Evolutionary conservation across 2,797 vertebrate genomes (phyloP).

Genomic region (Crocidura indochinensis): DNA sequence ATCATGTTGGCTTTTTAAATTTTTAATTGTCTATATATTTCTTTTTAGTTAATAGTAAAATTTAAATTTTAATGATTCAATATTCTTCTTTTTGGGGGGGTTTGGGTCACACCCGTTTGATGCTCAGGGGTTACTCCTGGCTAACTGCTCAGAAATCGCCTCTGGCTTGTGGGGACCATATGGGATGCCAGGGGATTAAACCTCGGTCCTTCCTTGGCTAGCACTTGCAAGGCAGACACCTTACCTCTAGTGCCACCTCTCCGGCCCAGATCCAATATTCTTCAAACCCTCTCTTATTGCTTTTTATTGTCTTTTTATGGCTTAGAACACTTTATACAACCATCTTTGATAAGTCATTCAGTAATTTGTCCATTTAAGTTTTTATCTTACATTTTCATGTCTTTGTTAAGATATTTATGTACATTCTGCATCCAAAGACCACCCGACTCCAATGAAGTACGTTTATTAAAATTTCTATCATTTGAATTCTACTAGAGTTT

Average conservation of each 20-base stretch:
- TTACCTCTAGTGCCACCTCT: no score
- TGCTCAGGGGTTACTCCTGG: no score
- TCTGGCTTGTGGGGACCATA: no score
- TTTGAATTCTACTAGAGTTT: neutral
- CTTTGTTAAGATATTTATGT: neutral
- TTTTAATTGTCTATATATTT: neutral
- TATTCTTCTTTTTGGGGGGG: no score
- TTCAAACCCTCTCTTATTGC: neutral
- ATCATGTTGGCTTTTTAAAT: neutral
- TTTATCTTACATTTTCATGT: neutral
- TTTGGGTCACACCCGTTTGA: no score
- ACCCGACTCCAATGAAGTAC: neutral
- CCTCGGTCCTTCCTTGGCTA: no score
- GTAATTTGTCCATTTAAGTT: neutral
- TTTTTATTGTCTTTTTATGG: neutral
- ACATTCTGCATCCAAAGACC: neutral
- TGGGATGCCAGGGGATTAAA: no score
- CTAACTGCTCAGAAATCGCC: no score
- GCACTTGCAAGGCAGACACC: no score
- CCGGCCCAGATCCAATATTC: neutral
- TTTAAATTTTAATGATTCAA: neutral
- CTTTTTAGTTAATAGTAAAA: slow-evolving; percentile 14
- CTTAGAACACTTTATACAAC: neutral
- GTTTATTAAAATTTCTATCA: neutral
- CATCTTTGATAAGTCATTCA: slow-evolving; percentile 9